Evolutionary conservation across 2,888 invertebrate species (phyloP).

Genomic region (Lasioglossum vierecki): DNA sequence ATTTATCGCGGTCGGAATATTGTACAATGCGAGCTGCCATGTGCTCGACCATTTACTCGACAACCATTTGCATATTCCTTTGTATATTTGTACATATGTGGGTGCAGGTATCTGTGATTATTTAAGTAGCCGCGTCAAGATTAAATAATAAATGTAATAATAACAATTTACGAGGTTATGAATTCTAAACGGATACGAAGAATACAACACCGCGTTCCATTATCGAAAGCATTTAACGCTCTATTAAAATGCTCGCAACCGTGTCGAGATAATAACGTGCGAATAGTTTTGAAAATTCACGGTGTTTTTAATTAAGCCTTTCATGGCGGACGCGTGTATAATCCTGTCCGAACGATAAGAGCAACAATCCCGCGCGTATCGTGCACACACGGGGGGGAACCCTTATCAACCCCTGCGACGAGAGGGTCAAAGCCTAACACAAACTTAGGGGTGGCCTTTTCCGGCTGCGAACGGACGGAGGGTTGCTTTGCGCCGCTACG

Average conservation of each 20-base stretch:
- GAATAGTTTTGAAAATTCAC: not conserved
- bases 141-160: not conserved
- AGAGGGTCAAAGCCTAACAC: conserved; percentile 14
- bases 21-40: not conserved
- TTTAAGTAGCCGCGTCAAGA: not conserved
- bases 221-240: not conserved
- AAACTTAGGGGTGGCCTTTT: conserved; percentile 24
- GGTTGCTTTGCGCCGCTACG: not conserved
- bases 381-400: not conserved
- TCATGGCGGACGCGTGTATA: not conserved
- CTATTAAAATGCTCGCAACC: not conserved
- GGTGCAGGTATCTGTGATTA: not conserved
- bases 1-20: not conserved
- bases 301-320: conserved; percentile 2
- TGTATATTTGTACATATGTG: not conserved
- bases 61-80: not conserved
- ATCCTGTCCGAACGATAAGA: conserved; percentile 12
- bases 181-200: not conserved
- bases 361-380: conserved; percentile 3
- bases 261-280: not conserved
- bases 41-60: not conserved
- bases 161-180: not conserved
- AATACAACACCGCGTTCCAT: too few species aligned
- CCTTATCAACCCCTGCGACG: conserved; percentile 16
- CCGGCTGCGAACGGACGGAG: conserved; percentile 4